Evolutionary conservation across 2,113 vertebrate species (phyloP).

Genomic region (Nesoenas mayeri): DNA sequence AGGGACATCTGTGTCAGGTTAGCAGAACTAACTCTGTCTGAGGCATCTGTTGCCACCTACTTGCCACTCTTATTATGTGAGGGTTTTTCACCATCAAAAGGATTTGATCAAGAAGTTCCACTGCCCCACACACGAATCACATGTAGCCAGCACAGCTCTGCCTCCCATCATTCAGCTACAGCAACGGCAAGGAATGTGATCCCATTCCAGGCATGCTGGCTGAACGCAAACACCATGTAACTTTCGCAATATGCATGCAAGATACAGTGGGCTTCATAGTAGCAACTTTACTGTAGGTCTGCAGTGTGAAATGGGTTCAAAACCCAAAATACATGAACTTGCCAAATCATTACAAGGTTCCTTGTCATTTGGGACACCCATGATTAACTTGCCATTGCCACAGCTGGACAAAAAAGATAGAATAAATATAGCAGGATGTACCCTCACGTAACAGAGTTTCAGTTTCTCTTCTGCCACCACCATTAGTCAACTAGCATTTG

Average conservation of each 20-base stretch:
- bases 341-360: not conserved
- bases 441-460: not conserved
- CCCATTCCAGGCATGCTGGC: not conserved
- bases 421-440: not conserved
- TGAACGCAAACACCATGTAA: not conserved
- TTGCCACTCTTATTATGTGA: not conserved
- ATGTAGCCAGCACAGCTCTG: not conserved
- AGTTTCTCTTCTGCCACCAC: not conserved
- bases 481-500: not conserved
- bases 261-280: not conserved
- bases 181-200: not conserved
- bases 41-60: not conserved
- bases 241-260: not conserved
- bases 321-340: not conserved
- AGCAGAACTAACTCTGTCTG: not conserved
- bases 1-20: not conserved
- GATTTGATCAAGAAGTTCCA: not conserved
- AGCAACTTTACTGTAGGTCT: not conserved
- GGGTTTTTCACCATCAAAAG: not conserved
- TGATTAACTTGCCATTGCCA: not conserved
- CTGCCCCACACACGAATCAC: not conserved
- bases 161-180: not conserved
- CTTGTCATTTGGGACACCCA: not conserved
- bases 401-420: not conserved
- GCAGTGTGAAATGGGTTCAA: not conserved